A percentile compares a stretch with the other conserved stretches of the same genome.
Evolutionary conservation across 2,888 invertebrate genomes (phyloP).

Genomic region (Arge pagana): DNA sequence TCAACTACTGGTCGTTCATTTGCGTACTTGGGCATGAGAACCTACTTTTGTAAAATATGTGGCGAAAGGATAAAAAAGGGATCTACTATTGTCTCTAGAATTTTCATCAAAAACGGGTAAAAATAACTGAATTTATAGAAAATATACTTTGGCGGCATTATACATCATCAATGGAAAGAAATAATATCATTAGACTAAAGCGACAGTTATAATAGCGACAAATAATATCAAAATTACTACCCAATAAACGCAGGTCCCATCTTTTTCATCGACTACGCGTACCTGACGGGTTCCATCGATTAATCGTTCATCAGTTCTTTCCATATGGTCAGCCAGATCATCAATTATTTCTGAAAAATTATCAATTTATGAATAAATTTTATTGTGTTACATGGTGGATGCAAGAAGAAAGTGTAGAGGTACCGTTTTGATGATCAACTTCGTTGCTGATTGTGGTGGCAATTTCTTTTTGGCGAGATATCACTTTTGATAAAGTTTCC

Average conservation of each 20-base stretch:
- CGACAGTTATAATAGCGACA: constrained; percentile 68
- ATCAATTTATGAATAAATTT: constrained; percentile 14
- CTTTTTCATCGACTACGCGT: constrained; percentile 67
- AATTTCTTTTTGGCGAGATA: constrained; percentile 76
- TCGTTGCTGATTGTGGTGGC: constrained; percentile 76
- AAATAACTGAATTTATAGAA: too few relatives aligned
- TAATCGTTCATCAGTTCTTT: constrained; percentile 71
- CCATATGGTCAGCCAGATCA: constrained; percentile 74
- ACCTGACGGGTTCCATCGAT: constrained; percentile 71
- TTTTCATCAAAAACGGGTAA: too few relatives aligned
- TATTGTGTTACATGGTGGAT: neutral
- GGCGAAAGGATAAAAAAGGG: too few relatives aligned
- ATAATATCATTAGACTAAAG: constrained; percentile 60
- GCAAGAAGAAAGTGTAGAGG: constrained; percentile 29
- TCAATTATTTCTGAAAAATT: constrained; percentile 70
- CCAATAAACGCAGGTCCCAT: constrained; percentile 78
- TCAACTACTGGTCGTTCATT: too few relatives aligned
- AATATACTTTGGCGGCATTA: too few relatives aligned
- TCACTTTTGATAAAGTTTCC: constrained; percentile 74
- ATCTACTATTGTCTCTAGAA: too few relatives aligned
- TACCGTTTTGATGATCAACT: constrained; percentile 80
- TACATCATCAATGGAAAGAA: too few relatives aligned
- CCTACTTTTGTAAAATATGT: too few relatives aligned
- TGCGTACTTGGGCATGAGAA: too few relatives aligned
- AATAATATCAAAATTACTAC: constrained; percentile 71